These are phyloP conservation scores for Pseudopipra pipra DNA, from an alignment of 2,113 vertebrate species.

Conservation along the genomic window DNA sequence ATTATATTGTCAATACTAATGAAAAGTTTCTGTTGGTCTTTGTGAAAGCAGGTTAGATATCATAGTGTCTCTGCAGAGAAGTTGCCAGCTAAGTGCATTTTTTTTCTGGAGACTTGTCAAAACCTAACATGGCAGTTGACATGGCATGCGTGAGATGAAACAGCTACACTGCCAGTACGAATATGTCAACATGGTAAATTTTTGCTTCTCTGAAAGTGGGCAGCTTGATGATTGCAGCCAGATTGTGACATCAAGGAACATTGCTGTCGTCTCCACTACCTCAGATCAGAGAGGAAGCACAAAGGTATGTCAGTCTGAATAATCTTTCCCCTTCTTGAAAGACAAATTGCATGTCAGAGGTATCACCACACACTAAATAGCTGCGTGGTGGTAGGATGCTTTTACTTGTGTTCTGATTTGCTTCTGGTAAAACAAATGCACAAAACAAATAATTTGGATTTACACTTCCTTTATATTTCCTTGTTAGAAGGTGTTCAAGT, in stretches of 20 bases:
- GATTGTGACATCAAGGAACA: background rate
- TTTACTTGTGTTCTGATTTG: constrained; percentile 8
- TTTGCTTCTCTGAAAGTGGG: background rate
- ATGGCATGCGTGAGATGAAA: background rate
- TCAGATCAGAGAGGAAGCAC: constrained; percentile 18
- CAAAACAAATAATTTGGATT: background rate
- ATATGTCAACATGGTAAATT: constrained; percentile 43
- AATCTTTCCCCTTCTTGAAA: constrained; percentile 19
- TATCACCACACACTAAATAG: background rate
- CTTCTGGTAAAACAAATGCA: constrained; percentile 6
- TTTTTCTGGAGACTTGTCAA: constrained; percentile 21
- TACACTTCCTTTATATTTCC: background rate
- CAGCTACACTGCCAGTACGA: background rate
- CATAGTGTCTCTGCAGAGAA: background rate
- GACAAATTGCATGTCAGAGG: constrained; percentile 36
- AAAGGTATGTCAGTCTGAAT: constrained; percentile 21
- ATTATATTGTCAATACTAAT: constrained; percentile 28
- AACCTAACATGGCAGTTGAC: background rate
- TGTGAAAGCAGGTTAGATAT: constrained; percentile 3
- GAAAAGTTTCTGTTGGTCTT: constrained; percentile 47
- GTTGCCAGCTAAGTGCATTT: constrained; percentile 17
- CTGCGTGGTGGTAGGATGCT: background rate
- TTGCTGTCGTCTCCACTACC: background rate
- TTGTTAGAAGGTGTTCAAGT: background rate
- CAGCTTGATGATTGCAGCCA: constrained; percentile 29